Conservation (phyloP, 2,888 invertebrate genomes). For the Brachyptera putata region DNA sequence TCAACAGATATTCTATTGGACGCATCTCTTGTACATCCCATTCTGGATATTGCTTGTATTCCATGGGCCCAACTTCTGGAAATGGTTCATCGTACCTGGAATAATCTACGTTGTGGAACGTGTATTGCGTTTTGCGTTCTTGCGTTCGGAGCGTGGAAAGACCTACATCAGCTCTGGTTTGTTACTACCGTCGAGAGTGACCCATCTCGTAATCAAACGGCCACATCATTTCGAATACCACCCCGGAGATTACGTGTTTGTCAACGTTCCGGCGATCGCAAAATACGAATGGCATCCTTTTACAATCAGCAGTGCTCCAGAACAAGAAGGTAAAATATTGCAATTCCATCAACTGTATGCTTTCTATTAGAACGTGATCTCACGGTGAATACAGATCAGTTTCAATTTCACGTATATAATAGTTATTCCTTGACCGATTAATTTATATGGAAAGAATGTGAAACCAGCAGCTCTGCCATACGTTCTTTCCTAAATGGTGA, state of each 20-base stretch:
- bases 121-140: conserved; percentile 53
- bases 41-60: conserved; percentile 81
- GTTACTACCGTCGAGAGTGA: conserved; percentile 82
- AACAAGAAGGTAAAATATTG: conserved; percentile 72
- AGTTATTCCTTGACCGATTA: too few relatives aligned
- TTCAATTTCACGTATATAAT: too few relatives aligned
- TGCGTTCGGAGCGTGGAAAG: conserved; percentile 70
- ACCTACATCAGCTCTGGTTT: conserved; percentile 87
- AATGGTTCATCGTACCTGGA: conserved; percentile 86
- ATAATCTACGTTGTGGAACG: conserved; percentile 74
- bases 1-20: conserved; percentile 89
- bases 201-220: conserved; percentile 83
- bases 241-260: conserved; percentile 91
- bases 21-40: conserved; percentile 81
- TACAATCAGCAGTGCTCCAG: conserved; percentile 93
- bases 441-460: too few relatives aligned
- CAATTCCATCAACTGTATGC: too few relatives aligned
- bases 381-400: too few relatives aligned
- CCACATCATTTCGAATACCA: conserved; percentile 83
- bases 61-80: conserved; percentile 93
- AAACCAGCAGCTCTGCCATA: too few relatives aligned
- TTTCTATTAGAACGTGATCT: background rate
- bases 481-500: too few relatives aligned
- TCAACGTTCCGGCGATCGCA: conserved; percentile 88
- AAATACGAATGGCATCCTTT: conserved; percentile 97